Conservation (phyloP, 2,797 vertebrate species). For the Borostomias antarcticus region DNA sequence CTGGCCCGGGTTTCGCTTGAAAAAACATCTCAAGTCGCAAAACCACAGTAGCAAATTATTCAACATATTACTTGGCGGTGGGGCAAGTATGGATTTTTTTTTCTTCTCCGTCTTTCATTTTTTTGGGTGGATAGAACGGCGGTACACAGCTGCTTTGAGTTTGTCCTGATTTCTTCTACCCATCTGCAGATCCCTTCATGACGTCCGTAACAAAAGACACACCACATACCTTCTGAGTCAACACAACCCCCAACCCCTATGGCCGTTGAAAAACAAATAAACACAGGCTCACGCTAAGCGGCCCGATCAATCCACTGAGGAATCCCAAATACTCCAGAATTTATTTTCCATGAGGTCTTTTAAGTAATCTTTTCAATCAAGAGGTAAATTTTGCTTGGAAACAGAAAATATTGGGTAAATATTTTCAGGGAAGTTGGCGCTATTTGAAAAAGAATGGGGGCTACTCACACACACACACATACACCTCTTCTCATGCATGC, state of each 20-base stretch:
- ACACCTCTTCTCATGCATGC: not conserved
- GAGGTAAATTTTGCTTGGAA: conserved; percentile 68
- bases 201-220: conserved; percentile 68
- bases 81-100: conserved; percentile 23
- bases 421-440: conserved; percentile 74
- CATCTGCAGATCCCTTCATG: conserved; percentile 62
- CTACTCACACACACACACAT: conserved; percentile 44
- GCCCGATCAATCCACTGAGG: conserved; percentile 61
- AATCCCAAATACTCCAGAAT: conserved; percentile 69
- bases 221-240: conserved; percentile 70
- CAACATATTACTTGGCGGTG: conserved; percentile 68
- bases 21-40: conserved; percentile 43
- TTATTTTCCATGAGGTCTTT: conserved; percentile 76
- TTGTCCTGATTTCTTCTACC: conserved; percentile 57
- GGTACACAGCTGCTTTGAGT: conserved; percentile 65
- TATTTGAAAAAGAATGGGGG: conserved; percentile 68
- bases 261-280: conserved; percentile 72
- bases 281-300: conserved; percentile 64
- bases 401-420: conserved; percentile 73
- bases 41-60: conserved; percentile 61
- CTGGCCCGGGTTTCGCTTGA: conserved; percentile 44
- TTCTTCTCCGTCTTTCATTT: conserved; percentile 10
- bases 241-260: conserved; percentile 62
- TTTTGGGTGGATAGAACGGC: conserved; percentile 31
- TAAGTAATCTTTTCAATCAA: conserved; percentile 73